Conservation (phyloP, 2,113 vertebrate species). For the Gymnocephalus cernua region DNA sequence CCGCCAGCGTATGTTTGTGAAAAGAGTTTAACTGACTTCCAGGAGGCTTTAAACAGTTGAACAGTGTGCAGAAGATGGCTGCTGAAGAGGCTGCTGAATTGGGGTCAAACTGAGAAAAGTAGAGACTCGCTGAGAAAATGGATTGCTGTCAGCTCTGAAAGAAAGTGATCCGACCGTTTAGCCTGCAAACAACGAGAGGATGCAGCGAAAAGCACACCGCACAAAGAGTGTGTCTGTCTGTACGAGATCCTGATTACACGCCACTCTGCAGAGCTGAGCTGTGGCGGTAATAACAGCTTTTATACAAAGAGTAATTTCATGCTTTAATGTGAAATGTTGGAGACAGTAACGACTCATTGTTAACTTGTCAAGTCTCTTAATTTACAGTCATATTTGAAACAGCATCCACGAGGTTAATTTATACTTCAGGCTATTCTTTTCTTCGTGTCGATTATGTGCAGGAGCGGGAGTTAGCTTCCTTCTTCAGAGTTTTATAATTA, state of each 20-base stretch:
- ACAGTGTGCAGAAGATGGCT: neutral
- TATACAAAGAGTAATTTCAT: neutral
- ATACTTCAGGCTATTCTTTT: too few relatives aligned
- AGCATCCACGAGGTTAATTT: too few relatives aligned
- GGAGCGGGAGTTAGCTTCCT: too few relatives aligned
- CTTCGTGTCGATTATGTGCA: too few relatives aligned
- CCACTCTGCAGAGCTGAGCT: neutral
- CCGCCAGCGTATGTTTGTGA: neutral
- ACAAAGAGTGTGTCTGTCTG: conserved; percentile 10
- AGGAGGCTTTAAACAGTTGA: neutral
- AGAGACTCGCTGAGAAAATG: neutral
- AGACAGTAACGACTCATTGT: conserved; percentile 8
- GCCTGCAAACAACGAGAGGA: neutral
- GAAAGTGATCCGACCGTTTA: neutral
- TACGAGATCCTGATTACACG: conserved; percentile 42
- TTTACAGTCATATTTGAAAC: neutral
- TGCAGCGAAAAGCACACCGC: neutral
- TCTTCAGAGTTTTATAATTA: too few relatives aligned
- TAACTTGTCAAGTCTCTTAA: neutral
- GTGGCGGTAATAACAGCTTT: conserved; percentile 18
- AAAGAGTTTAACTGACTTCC: neutral
- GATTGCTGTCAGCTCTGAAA: neutral
- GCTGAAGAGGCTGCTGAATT: neutral
- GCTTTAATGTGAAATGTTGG: neutral
- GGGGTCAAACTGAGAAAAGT: conserved; percentile 5